Conservation (phyloP, 1,140 invertebrate species). For the Dinoponera quadriceps region DNA sequence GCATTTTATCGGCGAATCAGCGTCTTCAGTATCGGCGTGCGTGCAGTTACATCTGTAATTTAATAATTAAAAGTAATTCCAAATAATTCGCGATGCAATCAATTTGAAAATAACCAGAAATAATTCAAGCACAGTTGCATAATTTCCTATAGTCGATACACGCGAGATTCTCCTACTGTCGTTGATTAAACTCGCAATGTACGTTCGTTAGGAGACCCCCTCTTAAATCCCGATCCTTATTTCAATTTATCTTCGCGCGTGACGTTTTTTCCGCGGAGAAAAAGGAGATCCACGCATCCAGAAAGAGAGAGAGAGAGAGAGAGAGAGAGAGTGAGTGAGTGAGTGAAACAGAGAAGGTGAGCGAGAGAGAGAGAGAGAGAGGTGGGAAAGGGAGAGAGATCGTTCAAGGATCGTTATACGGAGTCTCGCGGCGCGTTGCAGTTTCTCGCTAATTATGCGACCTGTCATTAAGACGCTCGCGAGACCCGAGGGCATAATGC, state of each 20-base stretch:
- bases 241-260: not conserved
- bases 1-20: too few species aligned
- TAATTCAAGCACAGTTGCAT: not conserved
- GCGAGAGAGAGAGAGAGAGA: too few species aligned
- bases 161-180: too few species aligned
- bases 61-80: not conserved
- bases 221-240: not conserved
- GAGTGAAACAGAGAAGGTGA: too few species aligned
- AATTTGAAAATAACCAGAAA: not conserved
- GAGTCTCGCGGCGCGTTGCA: not conserved
- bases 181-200: too few species aligned
- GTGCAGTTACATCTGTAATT: not conserved
- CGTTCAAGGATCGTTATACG: slow-evolving; percentile 21
- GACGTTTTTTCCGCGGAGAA: not conserved
- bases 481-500: slow-evolving; percentile 43
- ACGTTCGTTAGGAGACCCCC: not conserved
- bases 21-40: too few species aligned
- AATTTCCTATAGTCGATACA: not conserved
- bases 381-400: not conserved
- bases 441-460: slow-evolving; percentile 57
- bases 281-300: not conserved
- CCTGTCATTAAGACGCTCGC: slow-evolving; percentile 51
- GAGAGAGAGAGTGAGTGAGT: too few species aligned
- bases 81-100: not conserved
- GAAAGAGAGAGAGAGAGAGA: too few species aligned